A percentile compares a stretch with the other conserved stretches of the same genome.
These are phyloP conservation scores for Lonchura striata DNA, from an alignment of 2,113 vertebrate species.

Conservation along the genomic window DNA sequence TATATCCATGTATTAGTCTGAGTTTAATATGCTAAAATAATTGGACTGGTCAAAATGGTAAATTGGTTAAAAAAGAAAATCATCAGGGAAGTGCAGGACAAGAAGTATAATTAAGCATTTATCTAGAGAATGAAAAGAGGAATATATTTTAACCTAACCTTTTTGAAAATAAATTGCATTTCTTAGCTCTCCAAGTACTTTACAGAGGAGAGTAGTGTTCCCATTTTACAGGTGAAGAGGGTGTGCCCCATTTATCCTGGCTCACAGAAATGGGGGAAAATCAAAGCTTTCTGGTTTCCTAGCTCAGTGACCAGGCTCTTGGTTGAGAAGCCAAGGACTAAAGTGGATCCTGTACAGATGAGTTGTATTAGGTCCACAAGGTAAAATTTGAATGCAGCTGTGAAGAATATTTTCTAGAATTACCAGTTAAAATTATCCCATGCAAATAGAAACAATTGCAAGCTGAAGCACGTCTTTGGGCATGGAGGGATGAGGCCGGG, in stretches of 20 bases:
- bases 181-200: neutral
- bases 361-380: neutral
- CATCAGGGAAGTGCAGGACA: neutral
- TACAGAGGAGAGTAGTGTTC: neutral
- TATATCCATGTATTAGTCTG: neutral
- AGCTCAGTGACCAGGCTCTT: neutral
- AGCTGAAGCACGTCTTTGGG: neutral
- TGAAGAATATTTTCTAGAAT: conserved; percentile 26
- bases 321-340: neutral
- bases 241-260: neutral
- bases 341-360: neutral
- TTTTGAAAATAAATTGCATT: neutral
- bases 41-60: conserved; percentile 3
- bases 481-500: neutral
- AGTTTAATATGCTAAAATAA: conserved; percentile 9
- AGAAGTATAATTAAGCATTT: neutral
- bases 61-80: neutral
- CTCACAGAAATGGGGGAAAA: neutral
- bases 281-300: neutral
- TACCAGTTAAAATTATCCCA: conserved; percentile 35
- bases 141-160: neutral
- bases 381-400: neutral
- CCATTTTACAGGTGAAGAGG: neutral
- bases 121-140: neutral
- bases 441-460: conserved; percentile 27